Conservation (phyloP, 2,888 invertebrate genomes). For the Capitulum mitella region DNA sequence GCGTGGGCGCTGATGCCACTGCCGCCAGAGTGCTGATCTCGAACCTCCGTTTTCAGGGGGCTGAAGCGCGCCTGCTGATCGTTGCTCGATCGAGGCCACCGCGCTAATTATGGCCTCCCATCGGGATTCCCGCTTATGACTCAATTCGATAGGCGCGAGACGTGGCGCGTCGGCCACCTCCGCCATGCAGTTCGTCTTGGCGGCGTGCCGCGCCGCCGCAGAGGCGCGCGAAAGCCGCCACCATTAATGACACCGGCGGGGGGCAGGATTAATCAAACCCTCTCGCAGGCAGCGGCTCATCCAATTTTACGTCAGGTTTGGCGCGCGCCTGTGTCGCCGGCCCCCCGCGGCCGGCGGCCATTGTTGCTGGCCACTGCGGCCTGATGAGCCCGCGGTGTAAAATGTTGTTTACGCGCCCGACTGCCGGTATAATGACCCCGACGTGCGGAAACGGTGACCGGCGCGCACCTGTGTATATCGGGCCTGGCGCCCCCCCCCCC, state of each 20-base stretch:
- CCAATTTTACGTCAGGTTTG: slow-evolving; percentile 16
- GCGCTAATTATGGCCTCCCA: too few relatives aligned
- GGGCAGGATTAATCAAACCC: slow-evolving; percentile 13
- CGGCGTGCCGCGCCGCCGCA: background rate
- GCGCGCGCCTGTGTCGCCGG: background rate
- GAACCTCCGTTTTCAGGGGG: too few relatives aligned
- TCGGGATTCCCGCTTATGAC: background rate
- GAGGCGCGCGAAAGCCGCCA: background rate
- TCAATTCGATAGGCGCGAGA: background rate
- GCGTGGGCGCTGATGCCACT: too few relatives aligned
- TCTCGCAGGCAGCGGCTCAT: background rate
- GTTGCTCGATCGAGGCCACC: too few relatives aligned
- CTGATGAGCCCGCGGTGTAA: background rate
- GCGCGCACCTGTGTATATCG: background rate
- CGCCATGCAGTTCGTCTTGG: background rate
- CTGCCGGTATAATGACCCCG: background rate
- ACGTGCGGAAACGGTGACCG: background rate
- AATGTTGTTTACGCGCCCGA: background rate
- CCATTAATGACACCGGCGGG: slow-evolving; percentile 9
- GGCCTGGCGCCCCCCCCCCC: background rate
- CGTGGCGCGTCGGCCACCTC: background rate
- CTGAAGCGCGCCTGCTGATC: too few relatives aligned
- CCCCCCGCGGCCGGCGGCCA: background rate
- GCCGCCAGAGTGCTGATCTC: too few relatives aligned
- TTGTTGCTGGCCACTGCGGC: background rate